Conservation (phyloP, 2,113 vertebrate genomes). For the Syrmaticus mikado region DNA sequence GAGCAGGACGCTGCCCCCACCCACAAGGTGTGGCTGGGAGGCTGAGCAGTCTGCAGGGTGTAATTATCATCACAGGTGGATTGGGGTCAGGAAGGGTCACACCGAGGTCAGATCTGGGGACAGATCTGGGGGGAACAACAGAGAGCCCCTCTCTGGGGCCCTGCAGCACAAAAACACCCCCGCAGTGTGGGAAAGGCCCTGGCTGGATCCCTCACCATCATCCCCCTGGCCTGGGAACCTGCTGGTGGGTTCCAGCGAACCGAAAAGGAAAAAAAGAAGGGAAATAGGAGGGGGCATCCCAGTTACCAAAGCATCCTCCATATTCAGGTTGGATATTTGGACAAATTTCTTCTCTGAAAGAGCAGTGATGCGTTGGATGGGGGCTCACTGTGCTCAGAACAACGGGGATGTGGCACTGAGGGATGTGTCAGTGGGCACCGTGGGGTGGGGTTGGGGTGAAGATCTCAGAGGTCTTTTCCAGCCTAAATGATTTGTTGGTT, state of each 20-base stretch:
- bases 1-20: background rate
- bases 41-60: conserved; percentile 5
- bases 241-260: background rate
- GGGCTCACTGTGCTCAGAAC: too few species aligned
- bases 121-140: background rate
- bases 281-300: background rate
- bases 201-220: background rate
- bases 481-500: too few species aligned
- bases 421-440: too few species aligned
- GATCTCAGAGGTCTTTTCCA: too few species aligned
- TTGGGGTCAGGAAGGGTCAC: background rate
- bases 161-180: background rate
- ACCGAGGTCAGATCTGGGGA: conserved; percentile 4
- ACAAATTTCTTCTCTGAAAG: too few species aligned
- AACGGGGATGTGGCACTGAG: too few species aligned
- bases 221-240: background rate
- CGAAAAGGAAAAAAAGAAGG: background rate
- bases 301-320: too few species aligned
- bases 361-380: too few species aligned
- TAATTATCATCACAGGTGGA: conserved; percentile 3
- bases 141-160: background rate
- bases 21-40: conserved; percentile 1
- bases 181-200: accelerated
- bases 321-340: too few species aligned
- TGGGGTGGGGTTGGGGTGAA: too few species aligned